Base-by-base conservation (phyloP, 53 echinoderm and acorn worm species). In the Paracentrotus lividus region DNA sequence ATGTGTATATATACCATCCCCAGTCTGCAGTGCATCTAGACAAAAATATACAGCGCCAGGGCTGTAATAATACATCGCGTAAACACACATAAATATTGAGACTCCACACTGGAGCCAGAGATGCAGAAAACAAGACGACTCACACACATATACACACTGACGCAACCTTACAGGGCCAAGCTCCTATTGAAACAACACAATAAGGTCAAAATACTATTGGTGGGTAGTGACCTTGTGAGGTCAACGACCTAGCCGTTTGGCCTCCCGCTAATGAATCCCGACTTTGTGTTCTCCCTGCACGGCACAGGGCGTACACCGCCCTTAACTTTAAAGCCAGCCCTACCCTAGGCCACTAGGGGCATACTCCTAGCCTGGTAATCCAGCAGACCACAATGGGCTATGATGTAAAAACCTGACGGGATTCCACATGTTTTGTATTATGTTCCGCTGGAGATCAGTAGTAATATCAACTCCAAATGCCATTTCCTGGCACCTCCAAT, bases 401-500 rank as follows among this genome's bases (percentile, higher is more conserved):
- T 58, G 64, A 89, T 61, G 64, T 58, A 89, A 89, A 89, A 58
- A 60, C 60, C 64, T 43, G 64, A 61, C 64, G 32, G 13, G 44
- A 38, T 55, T 89, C 92, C 92, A 92, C 92, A 92, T 92, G 92
- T 56, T 92, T 78, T 27, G 9, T 21, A 57, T 92, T 92, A 92
- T 92, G 92, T 92, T 78, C 29, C 4, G n/a, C n/a, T 1, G 15
- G 69, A 69, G 92, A 92, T 78, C 81, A 78, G 92, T 92, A 78
- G 78, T 54, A 92, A 92, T 92, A 92, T 81, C 81, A 78, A n/a
- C 92, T 92, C 56, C 92, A 92, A 92, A 92, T 92, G 92, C 78
- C 33, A 56, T 54, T 92, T 78, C 92, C 92, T 92, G 92, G 56
- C 58, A 44, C 34, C 27, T 56, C 32, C 77, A 55, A 92, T 57